phyloP scores from a whole-genome alignment of 2,113 vertebrate genomes.

The Saccopteryx leptura region DNA sequence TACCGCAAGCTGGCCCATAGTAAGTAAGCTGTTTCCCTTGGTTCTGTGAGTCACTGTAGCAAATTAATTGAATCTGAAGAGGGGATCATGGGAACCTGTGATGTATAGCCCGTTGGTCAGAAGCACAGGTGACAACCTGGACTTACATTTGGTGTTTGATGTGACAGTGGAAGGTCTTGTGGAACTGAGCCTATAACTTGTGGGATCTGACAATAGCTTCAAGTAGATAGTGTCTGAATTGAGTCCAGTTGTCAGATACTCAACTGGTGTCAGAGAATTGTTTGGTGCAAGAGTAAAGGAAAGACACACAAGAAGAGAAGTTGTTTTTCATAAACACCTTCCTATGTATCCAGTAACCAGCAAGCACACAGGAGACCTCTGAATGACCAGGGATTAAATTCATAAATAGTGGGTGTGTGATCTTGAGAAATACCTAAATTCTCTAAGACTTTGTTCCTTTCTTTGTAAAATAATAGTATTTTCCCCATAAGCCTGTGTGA shows the following conservation, averaged over 20 bases:
- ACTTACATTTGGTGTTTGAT: not conserved
- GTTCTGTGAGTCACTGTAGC: not conserved
- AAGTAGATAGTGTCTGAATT: not conserved
- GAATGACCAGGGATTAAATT: too few relatives aligned
- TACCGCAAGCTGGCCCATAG: not conserved
- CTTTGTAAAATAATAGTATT: not conserved
- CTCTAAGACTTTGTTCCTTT: not conserved
- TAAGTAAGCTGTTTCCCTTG: not conserved
- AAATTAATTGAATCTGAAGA: not conserved
- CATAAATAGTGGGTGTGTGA: too few relatives aligned
- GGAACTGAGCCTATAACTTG: not conserved
- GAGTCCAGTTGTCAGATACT: too few relatives aligned
- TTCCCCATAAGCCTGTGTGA: not conserved
- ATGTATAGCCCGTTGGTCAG: not conserved
- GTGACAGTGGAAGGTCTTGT: not conserved
- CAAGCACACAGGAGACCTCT: not conserved
- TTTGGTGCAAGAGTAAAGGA: not conserved
- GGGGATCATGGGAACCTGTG: rapidly evolving
- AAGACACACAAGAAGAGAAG: not conserved
- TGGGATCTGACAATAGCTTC: not conserved
- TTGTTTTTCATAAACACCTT: not conserved
- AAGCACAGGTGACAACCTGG: not conserved
- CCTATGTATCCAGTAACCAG: too few relatives aligned
- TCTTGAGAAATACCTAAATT: too few relatives aligned
- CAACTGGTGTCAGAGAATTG: not conserved